Evolutionary conservation across 2,113 vertebrate species (phyloP).

Genomic region (Zosterops pallidus): DNA sequence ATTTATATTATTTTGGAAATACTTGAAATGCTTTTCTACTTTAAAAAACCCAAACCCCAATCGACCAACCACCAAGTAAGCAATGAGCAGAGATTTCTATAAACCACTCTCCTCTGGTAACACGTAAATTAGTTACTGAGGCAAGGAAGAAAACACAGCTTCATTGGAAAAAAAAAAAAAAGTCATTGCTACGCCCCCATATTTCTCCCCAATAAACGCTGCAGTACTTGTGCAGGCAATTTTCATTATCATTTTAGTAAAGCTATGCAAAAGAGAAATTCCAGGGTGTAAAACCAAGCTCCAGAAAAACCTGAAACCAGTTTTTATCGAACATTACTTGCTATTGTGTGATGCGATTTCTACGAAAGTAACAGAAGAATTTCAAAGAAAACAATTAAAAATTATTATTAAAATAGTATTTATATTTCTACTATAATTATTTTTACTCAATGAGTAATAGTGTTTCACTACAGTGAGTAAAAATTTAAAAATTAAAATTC

Average conservation of each 20-base stretch:
- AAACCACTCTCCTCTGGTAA: background rate
- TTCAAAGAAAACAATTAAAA: background rate
- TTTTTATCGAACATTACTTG: background rate
- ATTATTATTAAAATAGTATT: background rate
- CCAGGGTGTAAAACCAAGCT: background rate
- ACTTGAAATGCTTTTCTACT: background rate
- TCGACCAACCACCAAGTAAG: background rate
- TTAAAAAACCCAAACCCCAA: background rate
- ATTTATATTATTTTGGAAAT: constrained; percentile 11
- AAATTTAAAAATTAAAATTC: background rate
- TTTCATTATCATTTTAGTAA: background rate
- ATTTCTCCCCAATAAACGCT: accelerated
- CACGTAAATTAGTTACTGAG: background rate
- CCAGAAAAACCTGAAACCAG: background rate
- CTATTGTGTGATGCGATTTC: background rate
- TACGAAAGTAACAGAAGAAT: background rate
- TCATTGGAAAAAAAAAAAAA: background rate
- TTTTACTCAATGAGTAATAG: background rate
- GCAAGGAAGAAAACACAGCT: background rate
- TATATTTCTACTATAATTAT: background rate
- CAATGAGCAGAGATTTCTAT: background rate
- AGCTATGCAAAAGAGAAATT: background rate
- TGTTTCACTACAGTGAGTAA: background rate
- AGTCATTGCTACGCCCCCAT: background rate
- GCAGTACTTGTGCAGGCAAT: background rate